Conservation (phyloP, 2,797 vertebrate genomes). For the Echiichthys vipera region DNA sequence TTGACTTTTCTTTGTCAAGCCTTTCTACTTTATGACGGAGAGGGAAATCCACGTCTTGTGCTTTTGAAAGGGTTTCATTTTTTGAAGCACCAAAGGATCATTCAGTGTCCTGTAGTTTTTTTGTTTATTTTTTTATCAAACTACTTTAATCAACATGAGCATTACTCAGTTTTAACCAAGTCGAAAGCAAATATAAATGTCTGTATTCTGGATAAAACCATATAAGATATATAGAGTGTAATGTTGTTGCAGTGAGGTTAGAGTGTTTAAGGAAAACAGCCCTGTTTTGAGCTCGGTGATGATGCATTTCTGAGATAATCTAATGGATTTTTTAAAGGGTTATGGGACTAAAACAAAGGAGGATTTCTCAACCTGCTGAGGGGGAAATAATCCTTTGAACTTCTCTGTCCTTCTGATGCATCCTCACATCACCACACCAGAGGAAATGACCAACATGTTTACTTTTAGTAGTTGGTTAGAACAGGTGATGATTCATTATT, state of each 20-base stretch:
- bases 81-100: slow-evolving; percentile 1
- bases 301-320: slow-evolving; percentile 7
- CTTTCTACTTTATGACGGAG: slow-evolving; percentile 7
- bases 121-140: background rate
- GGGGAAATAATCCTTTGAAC: slow-evolving; percentile 8
- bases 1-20: slow-evolving; percentile 23
- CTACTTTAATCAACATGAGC: background rate
- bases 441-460: slow-evolving; percentile 10
- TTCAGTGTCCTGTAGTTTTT: background rate
- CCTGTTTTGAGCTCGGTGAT: background rate
- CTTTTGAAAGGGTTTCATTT: background rate
- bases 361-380: slow-evolving; percentile 5
- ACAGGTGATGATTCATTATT: background rate
- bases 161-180: background rate
- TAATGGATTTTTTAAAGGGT: slow-evolving; percentile 4
- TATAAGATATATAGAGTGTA: background rate
- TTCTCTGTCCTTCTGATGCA: background rate
- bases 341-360: slow-evolving; percentile 11
- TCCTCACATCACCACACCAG: background rate
- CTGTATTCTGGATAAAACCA: background rate
- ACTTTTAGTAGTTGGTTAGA: background rate
- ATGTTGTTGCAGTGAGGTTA: background rate
- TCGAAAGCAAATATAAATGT: background rate
- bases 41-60: slow-evolving; percentile 20
- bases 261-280: background rate